Conservation (phyloP, 35 echinoderm and acorn worm species). For the Holothuria glaberrima region DNA sequence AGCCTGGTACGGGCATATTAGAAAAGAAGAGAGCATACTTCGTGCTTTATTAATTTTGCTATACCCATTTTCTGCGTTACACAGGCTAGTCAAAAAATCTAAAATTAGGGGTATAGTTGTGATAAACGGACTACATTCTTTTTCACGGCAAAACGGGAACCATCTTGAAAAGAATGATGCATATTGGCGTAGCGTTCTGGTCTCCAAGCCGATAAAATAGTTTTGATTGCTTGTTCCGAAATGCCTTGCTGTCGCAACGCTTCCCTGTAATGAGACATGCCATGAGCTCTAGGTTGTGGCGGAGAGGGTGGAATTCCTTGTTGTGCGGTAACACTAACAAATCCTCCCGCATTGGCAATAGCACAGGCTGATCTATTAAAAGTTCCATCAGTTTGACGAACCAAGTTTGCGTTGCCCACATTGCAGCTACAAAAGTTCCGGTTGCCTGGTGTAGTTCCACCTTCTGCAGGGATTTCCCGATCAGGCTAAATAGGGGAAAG, state of each 20-base stretch:
- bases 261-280: slow-evolving; percentile 40
- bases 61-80: slow-evolving; percentile 22
- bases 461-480: slow-evolving; percentile 49
- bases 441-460: slow-evolving; percentile 7
- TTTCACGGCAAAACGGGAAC: slow-evolving; percentile 37
- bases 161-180: slow-evolving; percentile 15
- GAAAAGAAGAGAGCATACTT: slow-evolving; percentile 47
- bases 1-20: background rate
- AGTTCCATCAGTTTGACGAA: too few species aligned
- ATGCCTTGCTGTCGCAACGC: slow-evolving; percentile 37
- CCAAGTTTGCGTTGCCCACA: slow-evolving; percentile 50
- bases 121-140: slow-evolving; percentile 9
- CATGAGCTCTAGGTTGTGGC: slow-evolving; percentile 10
- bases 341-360: background rate
- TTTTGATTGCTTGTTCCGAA: slow-evolving; percentile 39
- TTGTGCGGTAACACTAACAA: background rate
- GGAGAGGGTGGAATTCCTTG: slow-evolving; percentile 32
- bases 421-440: slow-evolving; percentile 36
- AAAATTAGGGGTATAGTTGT: slow-evolving; percentile 7
- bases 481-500: slow-evolving; percentile 49
- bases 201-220: slow-evolving; percentile 43
- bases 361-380: too few species aligned
- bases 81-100: slow-evolving; percentile 1
- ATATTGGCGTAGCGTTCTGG: slow-evolving; percentile 53
- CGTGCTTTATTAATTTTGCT: slow-evolving; percentile 52